Conservation (phyloP, 2,113 vertebrate species). For the Ascaphus truei region DNA sequence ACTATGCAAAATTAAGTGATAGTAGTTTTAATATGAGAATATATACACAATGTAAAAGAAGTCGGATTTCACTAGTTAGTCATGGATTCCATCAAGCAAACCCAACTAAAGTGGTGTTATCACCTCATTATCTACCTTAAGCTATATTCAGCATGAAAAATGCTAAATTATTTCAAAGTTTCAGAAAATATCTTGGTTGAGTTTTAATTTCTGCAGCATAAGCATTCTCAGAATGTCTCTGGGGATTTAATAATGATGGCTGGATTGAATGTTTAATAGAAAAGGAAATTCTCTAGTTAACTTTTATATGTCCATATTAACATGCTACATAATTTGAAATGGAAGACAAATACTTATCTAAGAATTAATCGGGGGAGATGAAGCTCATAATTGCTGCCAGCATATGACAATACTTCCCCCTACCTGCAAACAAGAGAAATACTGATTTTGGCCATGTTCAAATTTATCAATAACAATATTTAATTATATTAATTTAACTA, state of each 20-base stretch:
- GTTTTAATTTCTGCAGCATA: conserved; percentile 42
- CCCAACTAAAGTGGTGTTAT: conserved; percentile 2
- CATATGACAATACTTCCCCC: conserved; percentile 62
- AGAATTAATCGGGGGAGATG: conserved; percentile 48
- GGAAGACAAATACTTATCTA: conserved; percentile 49
- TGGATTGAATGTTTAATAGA: conserved; percentile 49
- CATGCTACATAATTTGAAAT: conserved; percentile 51
- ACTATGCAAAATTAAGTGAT: conserved; percentile 8
- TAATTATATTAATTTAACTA: too few species aligned
- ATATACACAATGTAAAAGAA: conserved; percentile 11
- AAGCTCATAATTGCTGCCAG: not conserved
- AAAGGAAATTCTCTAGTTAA: conserved; percentile 55
- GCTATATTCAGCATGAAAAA: conserved; percentile 26
- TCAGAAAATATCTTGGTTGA: conserved; percentile 25
- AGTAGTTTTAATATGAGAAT: too few species aligned
- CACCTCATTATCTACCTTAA: conserved; percentile 25
- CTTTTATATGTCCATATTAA: conserved; percentile 51
- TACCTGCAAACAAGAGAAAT: conserved; percentile 44
- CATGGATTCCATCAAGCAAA: conserved; percentile 21
- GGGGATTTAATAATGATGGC: conserved; percentile 49
- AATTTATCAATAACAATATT: too few species aligned
- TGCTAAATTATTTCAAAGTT: conserved; percentile 35
- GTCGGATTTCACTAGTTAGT: conserved; percentile 5
- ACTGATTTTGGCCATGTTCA: too few species aligned
- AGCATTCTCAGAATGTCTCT: conserved; percentile 40